phyloP scores from a whole-genome alignment of 2,797 vertebrate species.

The Morus bassanus region DNA sequence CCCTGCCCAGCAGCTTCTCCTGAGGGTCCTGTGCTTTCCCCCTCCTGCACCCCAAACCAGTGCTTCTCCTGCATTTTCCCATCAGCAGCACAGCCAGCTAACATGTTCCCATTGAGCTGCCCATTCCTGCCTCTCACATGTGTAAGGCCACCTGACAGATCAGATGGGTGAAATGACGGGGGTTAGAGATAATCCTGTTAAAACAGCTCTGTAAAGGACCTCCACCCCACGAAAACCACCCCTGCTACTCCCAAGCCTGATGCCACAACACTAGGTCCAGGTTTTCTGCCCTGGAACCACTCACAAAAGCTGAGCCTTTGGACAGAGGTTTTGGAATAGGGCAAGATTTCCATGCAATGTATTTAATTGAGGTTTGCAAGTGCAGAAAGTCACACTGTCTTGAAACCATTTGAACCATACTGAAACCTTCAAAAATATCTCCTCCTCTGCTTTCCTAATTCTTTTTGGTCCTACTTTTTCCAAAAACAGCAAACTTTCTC shows the following conservation, averaged over 20 bases:
- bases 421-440: background rate
- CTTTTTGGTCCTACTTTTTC: background rate
- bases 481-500: background rate
- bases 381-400: background rate
- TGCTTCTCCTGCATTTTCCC: background rate
- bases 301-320: background rate
- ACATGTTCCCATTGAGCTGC: rapidly evolving
- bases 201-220: background rate
- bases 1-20: background rate
- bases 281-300: background rate
- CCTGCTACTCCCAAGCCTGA: background rate
- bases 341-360: background rate
- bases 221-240: background rate
- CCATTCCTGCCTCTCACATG: background rate
- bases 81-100: background rate
- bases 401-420: background rate
- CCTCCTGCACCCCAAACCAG: background rate
- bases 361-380: background rate
- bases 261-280: background rate
- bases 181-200: background rate
- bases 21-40: background rate
- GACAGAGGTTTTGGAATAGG: background rate
- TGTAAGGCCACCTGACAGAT: background rate
- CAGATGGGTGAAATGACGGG: background rate
- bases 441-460: background rate